Evolutionary conservation across 2,888 invertebrate genomes (phyloP).

Genomic region (Gibbula magus): DNA sequence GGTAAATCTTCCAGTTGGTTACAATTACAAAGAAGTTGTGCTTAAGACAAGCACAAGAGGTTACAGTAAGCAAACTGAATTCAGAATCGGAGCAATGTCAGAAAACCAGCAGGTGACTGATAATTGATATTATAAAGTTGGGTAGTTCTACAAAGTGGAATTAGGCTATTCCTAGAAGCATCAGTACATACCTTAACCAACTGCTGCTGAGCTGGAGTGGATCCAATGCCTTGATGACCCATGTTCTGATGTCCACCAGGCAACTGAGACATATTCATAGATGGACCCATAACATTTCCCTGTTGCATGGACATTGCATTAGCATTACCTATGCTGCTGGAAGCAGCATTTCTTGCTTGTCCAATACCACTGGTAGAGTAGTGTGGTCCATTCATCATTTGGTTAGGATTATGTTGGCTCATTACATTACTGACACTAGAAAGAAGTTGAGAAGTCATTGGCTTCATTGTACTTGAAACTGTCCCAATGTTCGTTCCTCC

Average conservation of each 20-base stretch:
- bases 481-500: slow-evolving; percentile 20
- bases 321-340: slow-evolving; percentile 47
- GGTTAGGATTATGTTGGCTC: slow-evolving; percentile 55
- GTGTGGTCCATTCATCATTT: slow-evolving; percentile 72
- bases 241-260: slow-evolving; percentile 52
- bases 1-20: background rate
- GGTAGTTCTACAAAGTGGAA: background rate
- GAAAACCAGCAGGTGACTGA: background rate
- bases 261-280: slow-evolving; percentile 50
- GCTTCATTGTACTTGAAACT: slow-evolving; percentile 34
- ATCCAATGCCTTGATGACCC: slow-evolving; percentile 57
- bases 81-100: background rate
- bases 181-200: slow-evolving; percentile 59
- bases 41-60: background rate
- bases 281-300: slow-evolving; percentile 45
- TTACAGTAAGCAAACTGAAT: background rate
- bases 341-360: slow-evolving; percentile 42
- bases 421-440: slow-evolving; percentile 41
- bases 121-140: background rate
- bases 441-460: slow-evolving; percentile 41
- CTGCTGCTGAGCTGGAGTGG: slow-evolving; percentile 50
- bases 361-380: slow-evolving; percentile 57
- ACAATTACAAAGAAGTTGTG: background rate
- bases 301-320: slow-evolving; percentile 50
- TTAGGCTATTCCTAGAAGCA: background rate